Evolutionary conservation across 1,140 invertebrate species (phyloP).

Genomic region (Conopomorpha cramerella): DNA sequence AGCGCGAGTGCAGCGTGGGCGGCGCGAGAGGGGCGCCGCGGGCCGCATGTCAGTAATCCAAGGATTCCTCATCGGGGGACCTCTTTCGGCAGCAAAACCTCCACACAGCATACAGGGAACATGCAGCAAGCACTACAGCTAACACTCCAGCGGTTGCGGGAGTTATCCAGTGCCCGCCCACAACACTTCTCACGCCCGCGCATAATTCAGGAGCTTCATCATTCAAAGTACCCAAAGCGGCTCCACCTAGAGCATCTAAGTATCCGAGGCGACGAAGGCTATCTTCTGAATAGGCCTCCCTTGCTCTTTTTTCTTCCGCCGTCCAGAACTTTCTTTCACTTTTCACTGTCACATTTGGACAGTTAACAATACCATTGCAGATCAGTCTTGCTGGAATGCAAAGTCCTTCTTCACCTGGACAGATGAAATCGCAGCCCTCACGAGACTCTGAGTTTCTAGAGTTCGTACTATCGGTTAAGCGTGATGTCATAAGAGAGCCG

Average conservation of each 20-base stretch:
- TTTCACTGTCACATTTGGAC: conserved; percentile 66
- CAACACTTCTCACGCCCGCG: conserved; percentile 30
- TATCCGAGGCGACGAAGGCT: conserved; percentile 62
- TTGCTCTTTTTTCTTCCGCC: conserved; percentile 47
- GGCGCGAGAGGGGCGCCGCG: conserved; percentile 48
- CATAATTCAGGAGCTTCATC: conserved; percentile 72
- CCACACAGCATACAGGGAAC: conserved; percentile 46
- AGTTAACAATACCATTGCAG: conserved; percentile 87
- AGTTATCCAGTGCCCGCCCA: conserved; percentile 42
- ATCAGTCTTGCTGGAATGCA: conserved; percentile 81
- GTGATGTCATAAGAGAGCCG: conserved; percentile 76
- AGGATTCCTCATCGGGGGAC: conserved; percentile 48
- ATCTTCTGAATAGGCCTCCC: conserved; percentile 60
- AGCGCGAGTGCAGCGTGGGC: conserved; percentile 37
- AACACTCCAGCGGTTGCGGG: conserved; percentile 39
- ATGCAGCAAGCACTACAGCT: conserved; percentile 35
- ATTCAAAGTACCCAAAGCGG: conserved; percentile 55
- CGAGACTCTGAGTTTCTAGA: conserved; percentile 29
- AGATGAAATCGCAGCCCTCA: conserved; percentile 76
- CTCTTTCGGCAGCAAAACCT: conserved; percentile 54
- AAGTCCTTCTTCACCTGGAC: conserved; percentile 78
- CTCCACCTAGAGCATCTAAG: conserved; percentile 46
- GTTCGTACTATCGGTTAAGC: conserved; percentile 63
- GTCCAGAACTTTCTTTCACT: conserved; percentile 39
- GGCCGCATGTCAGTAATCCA: conserved; percentile 60